A percentile compares a stretch with the other conserved stretches of the same genome.
These are phyloP conservation scores for Zalophus californianus DNA, from an alignment of 2,797 vertebrate genomes.

Conservation along the genomic window DNA sequence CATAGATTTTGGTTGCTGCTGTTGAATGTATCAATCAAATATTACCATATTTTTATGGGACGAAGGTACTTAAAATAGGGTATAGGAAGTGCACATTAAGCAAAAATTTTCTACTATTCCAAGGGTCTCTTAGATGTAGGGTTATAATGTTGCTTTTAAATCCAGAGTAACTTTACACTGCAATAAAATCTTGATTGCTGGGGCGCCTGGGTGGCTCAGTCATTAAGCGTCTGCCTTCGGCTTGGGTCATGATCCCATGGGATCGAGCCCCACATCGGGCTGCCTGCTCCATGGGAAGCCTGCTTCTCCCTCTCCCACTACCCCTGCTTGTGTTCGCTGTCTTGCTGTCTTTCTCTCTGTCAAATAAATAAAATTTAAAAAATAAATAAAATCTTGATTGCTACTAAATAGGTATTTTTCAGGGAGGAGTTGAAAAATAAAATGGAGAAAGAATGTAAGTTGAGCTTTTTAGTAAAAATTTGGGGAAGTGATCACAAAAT, in stretches of 20 bases:
- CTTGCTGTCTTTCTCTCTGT: too few species aligned
- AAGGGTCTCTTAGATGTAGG: background rate
- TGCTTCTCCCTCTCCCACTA: too few species aligned
- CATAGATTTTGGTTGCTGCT: conserved; percentile 40
- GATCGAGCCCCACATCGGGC: too few species aligned
- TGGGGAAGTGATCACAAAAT: conserved; percentile 10
- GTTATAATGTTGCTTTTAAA: conserved; percentile 51
- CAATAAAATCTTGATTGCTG: conserved; percentile 19
- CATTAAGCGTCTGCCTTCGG: too few species aligned
- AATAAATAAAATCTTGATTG: conserved; percentile 4
- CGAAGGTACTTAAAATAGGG: conserved; percentile 7
- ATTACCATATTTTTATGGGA: background rate
- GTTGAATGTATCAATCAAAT: conserved; percentile 37
- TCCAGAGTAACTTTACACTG: background rate
- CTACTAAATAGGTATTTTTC: background rate
- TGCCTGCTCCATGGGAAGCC: too few species aligned
- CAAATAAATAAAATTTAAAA: too few species aligned
- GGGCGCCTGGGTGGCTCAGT: too few species aligned
- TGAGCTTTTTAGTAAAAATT: conserved; percentile 49
- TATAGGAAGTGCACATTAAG: background rate
- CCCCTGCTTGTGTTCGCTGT: too few species aligned
- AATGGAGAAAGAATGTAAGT: background rate
- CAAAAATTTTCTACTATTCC: background rate
- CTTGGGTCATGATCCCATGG: too few species aligned
- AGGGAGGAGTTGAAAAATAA: conserved; percentile 8